Percentiles rank a stretch among this genome's conserved stretches.
Evolutionary conservation across 2,113 vertebrate genomes (phyloP).

Genomic region (Mormoops blainvillei): DNA sequence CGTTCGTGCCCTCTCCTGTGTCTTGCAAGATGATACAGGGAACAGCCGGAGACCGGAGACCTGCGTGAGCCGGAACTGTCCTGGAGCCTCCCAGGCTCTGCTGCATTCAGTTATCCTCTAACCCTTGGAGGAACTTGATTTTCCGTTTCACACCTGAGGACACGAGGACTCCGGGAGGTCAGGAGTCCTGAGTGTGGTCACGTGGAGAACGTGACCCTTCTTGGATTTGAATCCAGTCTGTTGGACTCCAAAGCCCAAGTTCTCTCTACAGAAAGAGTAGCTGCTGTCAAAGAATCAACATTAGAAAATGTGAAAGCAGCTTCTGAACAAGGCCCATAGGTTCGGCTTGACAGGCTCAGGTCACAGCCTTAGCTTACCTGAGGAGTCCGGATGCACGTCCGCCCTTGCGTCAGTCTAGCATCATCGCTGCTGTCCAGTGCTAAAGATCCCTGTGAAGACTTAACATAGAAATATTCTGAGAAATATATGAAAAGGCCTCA

Average conservation of each 20-base stretch:
- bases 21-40: not conserved
- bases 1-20: accelerated
- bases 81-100: not conserved
- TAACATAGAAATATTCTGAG: not conserved
- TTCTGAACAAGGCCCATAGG: not conserved
- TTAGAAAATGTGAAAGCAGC: not conserved
- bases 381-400: not conserved
- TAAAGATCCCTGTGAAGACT: not conserved
- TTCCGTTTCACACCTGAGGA: not conserved
- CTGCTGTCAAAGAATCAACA: not conserved
- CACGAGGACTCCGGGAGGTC: accelerated
- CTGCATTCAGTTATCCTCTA: not conserved
- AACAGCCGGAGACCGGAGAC: accelerated
- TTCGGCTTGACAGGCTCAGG: not conserved
- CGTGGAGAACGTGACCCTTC: not conserved
- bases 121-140: accelerated
- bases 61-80: not conserved
- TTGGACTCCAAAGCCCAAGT: not conserved
- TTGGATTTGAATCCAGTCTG: not conserved
- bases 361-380: not conserved
- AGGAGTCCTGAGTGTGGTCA: not conserved
- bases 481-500: not conserved
- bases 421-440: not conserved
- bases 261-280: not conserved
- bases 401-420: not conserved